phyloP scores from a whole-genome alignment of 2,797 vertebrate genomes.

The Xiphorhynchus erythropygius region DNA sequence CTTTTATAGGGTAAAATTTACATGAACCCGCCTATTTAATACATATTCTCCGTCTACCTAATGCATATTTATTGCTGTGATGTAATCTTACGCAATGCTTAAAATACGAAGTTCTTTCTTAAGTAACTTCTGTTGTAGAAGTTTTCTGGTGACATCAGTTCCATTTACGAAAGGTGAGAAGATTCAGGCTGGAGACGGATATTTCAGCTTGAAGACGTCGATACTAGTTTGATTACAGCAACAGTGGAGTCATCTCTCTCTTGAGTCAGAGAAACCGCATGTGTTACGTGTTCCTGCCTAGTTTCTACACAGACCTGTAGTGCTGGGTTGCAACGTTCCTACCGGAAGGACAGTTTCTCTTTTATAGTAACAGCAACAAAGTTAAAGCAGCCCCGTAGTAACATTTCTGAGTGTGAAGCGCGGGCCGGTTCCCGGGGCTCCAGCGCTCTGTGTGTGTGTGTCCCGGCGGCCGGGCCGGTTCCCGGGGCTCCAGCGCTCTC shows the following conservation, averaged over 20 bases:
- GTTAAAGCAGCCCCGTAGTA: not conserved
- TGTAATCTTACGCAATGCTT: not conserved
- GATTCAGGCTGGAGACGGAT: not conserved
- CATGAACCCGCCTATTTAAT: not conserved
- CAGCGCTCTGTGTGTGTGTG: too few species aligned
- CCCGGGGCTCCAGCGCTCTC: rapidly evolving
- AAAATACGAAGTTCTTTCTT: not conserved
- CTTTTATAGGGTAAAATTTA: not conserved
- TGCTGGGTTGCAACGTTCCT: not conserved
- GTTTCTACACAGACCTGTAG: rapidly evolving
- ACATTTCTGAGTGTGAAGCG: not conserved
- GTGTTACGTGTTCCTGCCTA: rapidly evolving
- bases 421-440: rapidly evolving
- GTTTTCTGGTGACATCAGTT: rapidly evolving
- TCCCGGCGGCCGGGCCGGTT: not conserved
- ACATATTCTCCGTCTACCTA: not conserved
- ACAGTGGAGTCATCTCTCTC: not conserved
- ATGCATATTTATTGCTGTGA: not conserved
- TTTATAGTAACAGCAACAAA: not conserved
- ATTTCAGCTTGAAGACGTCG: not conserved
- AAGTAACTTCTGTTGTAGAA: not conserved
- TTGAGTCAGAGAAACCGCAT: too few species aligned
- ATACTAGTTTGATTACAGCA: rapidly evolving
- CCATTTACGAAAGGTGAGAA: not conserved
- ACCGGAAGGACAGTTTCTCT: not conserved